Conservation (phyloP, 1,140 invertebrate genomes). For the Conus betulinus region DNA sequence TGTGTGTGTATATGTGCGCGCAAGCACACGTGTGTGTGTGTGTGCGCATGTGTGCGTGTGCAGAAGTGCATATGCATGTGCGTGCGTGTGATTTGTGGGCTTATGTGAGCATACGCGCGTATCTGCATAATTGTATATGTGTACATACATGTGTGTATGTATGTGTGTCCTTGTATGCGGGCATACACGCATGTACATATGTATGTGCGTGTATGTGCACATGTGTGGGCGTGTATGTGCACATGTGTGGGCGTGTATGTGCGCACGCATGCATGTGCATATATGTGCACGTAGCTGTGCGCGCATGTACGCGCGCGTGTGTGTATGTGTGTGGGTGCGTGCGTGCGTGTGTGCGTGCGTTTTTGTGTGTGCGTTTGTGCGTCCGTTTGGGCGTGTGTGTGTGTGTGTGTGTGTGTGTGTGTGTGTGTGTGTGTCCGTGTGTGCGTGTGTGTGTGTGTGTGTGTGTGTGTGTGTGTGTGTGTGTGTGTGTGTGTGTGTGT, state of each 20-base stretch:
- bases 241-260: no score
- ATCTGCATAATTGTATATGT: no score
- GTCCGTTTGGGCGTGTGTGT: no score
- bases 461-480: background rate
- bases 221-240: no score
- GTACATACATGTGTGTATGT: no score
- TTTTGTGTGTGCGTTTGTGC: no score
- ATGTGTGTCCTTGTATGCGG: background rate
- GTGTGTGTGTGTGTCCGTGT: conserved; percentile 12
- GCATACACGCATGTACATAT: background rate
- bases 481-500: conserved; percentile 19
- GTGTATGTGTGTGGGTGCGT: no score
- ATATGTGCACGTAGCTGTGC: no score
- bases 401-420: conserved; percentile 2
- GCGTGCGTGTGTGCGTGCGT: no score
- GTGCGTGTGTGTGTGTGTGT: background rate
- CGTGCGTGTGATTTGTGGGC: no score
- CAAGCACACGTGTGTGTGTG: background rate
- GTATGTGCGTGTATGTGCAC: background rate
- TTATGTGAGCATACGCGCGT: no score
- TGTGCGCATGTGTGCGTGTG: conserved; percentile 3
- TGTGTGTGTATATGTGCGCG: conserved; percentile 24
- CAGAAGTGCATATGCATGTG: background rate
- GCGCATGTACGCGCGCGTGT: no score
- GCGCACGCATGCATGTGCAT: background rate